Evolutionary conservation across 2,113 vertebrate species (phyloP), one percentile per base, ranked within the genome.

Genomic region (Cebus imitator): DNA sequence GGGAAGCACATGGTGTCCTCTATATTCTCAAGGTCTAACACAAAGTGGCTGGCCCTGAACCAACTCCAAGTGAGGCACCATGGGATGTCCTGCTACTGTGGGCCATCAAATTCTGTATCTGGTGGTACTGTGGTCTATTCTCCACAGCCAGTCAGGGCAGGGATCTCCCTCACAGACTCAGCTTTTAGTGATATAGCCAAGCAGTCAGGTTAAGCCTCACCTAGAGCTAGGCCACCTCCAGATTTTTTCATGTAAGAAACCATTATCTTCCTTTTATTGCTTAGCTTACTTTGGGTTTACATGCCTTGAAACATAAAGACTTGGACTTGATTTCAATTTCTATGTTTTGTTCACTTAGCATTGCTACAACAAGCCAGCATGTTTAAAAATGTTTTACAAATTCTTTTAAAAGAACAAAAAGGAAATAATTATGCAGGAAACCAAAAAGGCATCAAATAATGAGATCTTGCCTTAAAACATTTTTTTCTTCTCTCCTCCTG

Each of bases 321-420:
- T 75, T 30, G 35, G 83, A 79, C 64, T 66, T 92, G 32, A 48
- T 81, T 93, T 80, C 20, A n/a, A 12, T 86, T 58, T 66, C 80
- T 81, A 9, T 64, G 11, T 58, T 93, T 95, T 90, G n/a, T 90
- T 57, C 66, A 80, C 27, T 93, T 76, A 90, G 40, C 73, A 95
- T 50, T n/a, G 35, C 14, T 70, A 4, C 45, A 68, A 76, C 27
- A 93, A 37, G 35, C 64, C 55, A 90, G 55, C 64, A 68, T 73
- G 55, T 81, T 66, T 90, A 68, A 80, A 96, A 86, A 57, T 82
- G 10, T 82, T 80, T 86, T 90, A 50, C 48, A 76, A 68, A 45
- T 8, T 87, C 25, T 88, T n/a, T 48, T 72, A 57, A 80, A 90
- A 93, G 55, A 70, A 75, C n/a, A 93, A 87, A 72, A 90, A 81